Conservation (phyloP, 1,140 invertebrate genomes). For the Homarus americanus region DNA sequence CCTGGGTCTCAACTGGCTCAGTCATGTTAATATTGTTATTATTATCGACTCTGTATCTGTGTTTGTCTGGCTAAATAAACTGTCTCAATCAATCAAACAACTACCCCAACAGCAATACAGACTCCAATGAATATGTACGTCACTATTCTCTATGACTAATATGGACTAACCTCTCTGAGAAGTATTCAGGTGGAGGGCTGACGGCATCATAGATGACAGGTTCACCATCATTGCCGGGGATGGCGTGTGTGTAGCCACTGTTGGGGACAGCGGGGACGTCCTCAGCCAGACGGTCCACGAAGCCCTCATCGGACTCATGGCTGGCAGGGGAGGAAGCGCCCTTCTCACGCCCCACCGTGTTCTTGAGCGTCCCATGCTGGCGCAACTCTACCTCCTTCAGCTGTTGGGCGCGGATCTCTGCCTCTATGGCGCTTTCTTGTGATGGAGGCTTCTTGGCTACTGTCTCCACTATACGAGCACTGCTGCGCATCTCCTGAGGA, state of each 20-base stretch:
- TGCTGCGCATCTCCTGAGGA: constrained; percentile 25
- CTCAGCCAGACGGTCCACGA: constrained; percentile 72
- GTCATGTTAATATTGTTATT: too few relatives aligned
- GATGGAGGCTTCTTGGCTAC: constrained; percentile 57
- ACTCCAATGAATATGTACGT: too few relatives aligned
- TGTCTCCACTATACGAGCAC: constrained; percentile 51
- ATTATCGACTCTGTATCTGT: too few relatives aligned
- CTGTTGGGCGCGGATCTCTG: constrained; percentile 79
- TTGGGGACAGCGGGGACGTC: constrained; percentile 21
- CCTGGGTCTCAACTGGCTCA: too few relatives aligned
- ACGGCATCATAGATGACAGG: constrained; percentile 73
- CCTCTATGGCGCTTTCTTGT: constrained; percentile 79
- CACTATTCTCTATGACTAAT: too few relatives aligned
- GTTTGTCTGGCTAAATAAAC: too few relatives aligned
- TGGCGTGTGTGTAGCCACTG: constrained; percentile 57
- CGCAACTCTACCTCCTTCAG: constrained; percentile 80
- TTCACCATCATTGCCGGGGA: constrained; percentile 65
- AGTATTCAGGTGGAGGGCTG: constrained; percentile 56
- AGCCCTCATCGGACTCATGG: constrained; percentile 74
- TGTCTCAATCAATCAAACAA: too few relatives aligned
- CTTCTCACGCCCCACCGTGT: constrained; percentile 53
- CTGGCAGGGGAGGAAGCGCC: constrained; percentile 68
- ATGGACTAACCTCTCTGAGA: constrained; percentile 48
- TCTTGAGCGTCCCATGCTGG: constrained; percentile 74
- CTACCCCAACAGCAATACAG: too few relatives aligned